These are phyloP conservation scores for Paracyprichromis sp. DNA, from an alignment of 2,113 vertebrate species.

Conservation along the genomic window DNA sequence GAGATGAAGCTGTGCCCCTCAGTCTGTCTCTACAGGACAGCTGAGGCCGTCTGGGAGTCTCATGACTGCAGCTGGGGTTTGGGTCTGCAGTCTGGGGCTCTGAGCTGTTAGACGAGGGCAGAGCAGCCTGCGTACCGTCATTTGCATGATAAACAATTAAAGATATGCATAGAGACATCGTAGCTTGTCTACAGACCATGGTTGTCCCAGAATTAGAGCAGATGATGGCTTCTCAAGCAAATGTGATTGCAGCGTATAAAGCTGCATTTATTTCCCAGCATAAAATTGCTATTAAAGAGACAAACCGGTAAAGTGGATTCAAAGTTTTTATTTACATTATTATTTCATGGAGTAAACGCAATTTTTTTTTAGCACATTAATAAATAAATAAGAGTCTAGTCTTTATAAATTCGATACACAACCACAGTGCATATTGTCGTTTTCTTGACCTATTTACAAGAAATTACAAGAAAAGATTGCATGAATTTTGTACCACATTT, in stretches of 20 bases:
- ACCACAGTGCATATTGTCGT: background rate
- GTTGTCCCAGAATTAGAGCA: conserved; percentile 66
- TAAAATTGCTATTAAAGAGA: background rate
- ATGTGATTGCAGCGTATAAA: background rate
- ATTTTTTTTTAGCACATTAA: background rate
- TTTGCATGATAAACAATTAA: conserved; percentile 79
- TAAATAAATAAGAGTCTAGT: background rate
- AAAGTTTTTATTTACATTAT: background rate
- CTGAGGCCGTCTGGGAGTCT: conserved; percentile 62
- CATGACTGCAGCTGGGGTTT: conserved; percentile 62
- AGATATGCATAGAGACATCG: conserved; percentile 71
- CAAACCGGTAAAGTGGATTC: background rate
- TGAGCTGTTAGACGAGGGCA: conserved; percentile 55
- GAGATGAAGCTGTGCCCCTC: conserved; percentile 12
- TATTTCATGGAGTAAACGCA: background rate
- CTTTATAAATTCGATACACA: background rate
- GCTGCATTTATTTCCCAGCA: background rate
- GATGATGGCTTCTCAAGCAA: conserved; percentile 63
- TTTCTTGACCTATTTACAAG: background rate
- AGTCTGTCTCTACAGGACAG: conserved; percentile 41
- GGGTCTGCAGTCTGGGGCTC: conserved; percentile 60
- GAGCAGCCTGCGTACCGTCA: conserved; percentile 58
- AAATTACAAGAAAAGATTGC: background rate
- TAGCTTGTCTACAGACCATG: conserved; percentile 66
- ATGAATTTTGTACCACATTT: background rate